Conservation (phyloP, 2,113 vertebrate species). For the Macrotis lagotis region DNA sequence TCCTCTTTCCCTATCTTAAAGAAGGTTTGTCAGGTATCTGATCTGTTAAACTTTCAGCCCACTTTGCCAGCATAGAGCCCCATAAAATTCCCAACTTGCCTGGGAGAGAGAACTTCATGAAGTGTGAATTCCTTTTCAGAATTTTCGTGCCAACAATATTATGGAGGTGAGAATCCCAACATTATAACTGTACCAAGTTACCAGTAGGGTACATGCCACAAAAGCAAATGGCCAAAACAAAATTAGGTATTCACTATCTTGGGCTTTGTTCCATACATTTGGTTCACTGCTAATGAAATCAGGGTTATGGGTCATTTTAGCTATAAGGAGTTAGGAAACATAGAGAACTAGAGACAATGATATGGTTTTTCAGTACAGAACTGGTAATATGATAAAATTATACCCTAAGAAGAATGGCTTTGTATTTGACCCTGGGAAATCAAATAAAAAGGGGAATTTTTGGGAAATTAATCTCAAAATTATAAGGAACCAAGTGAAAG, state of each 20-base stretch:
- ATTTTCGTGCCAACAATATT: too few relatives aligned
- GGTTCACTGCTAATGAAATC: neutral
- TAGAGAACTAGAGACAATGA: neutral
- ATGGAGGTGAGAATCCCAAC: too few relatives aligned
- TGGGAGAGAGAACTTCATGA: too few relatives aligned
- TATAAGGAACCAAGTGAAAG: neutral
- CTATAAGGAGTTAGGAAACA: neutral
- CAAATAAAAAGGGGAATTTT: neutral
- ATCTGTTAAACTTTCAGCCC: too few relatives aligned
- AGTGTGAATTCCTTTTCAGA: too few relatives aligned
- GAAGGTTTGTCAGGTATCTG: too few relatives aligned
- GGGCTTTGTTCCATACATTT: neutral
- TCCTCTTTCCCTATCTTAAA: too few relatives aligned
- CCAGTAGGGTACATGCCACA: too few relatives aligned
- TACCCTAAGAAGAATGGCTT: neutral
- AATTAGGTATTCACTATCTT: neutral
- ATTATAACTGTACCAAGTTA: too few relatives aligned
- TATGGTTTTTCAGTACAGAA: neutral
- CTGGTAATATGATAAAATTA: neutral
- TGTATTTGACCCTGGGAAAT: neutral
- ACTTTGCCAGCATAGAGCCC: too few relatives aligned
- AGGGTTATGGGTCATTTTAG: neutral
- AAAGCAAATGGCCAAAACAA: too few relatives aligned
- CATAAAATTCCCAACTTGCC: too few relatives aligned
- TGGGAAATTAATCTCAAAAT: neutral